Percentiles rank a stretch among this genome's conserved stretches.
phyloP scores from a whole-genome alignment of 2,797 vertebrate genomes.

The Anguilla pacifica region DNA sequence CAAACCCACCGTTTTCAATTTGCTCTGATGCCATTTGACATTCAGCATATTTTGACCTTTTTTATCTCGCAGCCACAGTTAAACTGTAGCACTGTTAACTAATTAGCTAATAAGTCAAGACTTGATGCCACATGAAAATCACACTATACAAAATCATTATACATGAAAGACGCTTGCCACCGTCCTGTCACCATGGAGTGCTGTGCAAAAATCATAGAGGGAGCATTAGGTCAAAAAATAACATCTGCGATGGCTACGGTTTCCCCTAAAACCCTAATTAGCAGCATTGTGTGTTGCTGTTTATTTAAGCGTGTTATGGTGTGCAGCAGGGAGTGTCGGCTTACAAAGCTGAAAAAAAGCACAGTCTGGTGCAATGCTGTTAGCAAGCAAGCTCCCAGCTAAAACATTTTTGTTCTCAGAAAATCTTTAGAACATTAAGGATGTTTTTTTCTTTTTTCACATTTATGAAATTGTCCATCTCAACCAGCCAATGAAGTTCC shows the following conservation, averaged over 20 bases:
- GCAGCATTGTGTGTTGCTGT: neutral
- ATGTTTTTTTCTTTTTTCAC: neutral
- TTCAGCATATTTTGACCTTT: neutral
- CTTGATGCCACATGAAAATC: neutral
- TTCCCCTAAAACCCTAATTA: slow-evolving; percentile 7
- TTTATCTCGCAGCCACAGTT: neutral
- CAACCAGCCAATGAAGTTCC: too few species aligned
- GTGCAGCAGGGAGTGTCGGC: neutral
- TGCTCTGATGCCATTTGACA: neutral
- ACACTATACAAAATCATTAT: neutral
- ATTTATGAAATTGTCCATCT: too few species aligned
- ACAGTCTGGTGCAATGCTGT: neutral
- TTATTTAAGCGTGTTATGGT: neutral
- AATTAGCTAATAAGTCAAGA: neutral
- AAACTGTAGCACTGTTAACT: neutral
- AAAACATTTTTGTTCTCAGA: too few species aligned
- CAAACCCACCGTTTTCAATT: neutral
- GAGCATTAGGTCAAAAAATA: neutral
- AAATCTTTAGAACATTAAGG: too few species aligned
- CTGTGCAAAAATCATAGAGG: neutral
- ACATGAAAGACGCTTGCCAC: neutral
- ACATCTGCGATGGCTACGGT: neutral
- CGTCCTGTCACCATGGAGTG: neutral
- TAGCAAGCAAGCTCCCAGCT: neutral
- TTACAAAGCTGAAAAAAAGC: neutral